These are phyloP conservation scores for Emys orbicularis DNA, from an alignment of 2,797 vertebrate species.

Conservation along the genomic window DNA sequence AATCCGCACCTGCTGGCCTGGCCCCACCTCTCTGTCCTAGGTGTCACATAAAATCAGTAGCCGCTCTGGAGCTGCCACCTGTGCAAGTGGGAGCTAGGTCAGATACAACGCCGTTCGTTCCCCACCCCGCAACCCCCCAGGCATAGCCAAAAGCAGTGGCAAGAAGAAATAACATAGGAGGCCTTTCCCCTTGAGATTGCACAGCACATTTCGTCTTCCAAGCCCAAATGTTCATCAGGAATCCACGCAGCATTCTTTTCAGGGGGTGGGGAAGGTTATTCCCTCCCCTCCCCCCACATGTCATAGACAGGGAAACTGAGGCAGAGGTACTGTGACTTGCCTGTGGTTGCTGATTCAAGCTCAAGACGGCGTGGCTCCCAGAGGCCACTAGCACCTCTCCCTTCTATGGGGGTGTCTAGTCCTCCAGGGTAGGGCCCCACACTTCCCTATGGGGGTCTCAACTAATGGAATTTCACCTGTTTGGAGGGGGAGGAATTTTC, in stretches of 20 bases:
- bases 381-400: background rate
- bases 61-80: rapidly evolving
- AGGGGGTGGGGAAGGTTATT: background rate
- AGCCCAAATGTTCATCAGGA: background rate
- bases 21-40: rapidly evolving
- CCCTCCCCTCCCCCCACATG: background rate
- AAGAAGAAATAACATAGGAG: background rate
- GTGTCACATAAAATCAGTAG: rapidly evolving
- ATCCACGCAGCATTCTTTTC: background rate
- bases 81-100: rapidly evolving
- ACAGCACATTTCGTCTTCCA: background rate
- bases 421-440: background rate
- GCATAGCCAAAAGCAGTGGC: background rate
- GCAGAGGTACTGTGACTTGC: background rate
- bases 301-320: background rate
- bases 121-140: background rate
- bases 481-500: background rate
- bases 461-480: background rate
- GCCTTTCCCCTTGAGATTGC: background rate
- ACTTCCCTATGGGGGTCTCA: background rate
- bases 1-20: rapidly evolving
- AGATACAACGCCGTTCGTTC: rapidly evolving
- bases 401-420: background rate
- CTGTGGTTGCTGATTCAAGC: background rate
- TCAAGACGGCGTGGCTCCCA: background rate